Conservation (phyloP, 2,888 invertebrate genomes). For the Meghimatium bilineatum region DNA sequence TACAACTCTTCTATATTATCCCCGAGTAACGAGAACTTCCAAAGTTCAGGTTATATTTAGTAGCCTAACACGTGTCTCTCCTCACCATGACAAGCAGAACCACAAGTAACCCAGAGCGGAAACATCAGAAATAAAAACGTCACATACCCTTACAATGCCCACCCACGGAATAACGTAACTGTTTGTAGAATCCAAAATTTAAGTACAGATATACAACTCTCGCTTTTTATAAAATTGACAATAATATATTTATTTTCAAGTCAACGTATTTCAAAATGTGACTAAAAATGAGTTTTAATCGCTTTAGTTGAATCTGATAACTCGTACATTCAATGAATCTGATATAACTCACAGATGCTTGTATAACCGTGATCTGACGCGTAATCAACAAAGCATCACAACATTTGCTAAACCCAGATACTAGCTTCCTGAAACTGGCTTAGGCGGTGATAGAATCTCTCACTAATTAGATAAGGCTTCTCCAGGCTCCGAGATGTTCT, state of each 20-base stretch:
- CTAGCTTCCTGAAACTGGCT: neutral
- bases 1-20: neutral
- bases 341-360: too few species aligned
- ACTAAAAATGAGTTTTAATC: too few species aligned
- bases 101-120: neutral
- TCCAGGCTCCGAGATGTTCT: neutral
- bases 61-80: constrained; percentile 21
- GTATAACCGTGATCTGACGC: too few species aligned
- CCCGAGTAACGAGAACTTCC: neutral
- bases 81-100: constrained; percentile 24
- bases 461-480: neutral
- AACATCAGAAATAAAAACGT: constrained; percentile 31
- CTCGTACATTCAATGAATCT: too few species aligned
- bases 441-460: neutral
- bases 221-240: too few species aligned
- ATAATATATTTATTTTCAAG: too few species aligned
- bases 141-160: neutral
- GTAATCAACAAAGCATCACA: too few species aligned
- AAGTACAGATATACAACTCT: too few species aligned
- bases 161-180: neutral
- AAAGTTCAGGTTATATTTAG: neutral
- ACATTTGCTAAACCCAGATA: neutral
- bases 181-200: neutral
- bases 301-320: too few species aligned
- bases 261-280: too few species aligned